Conservation (phyloP, 1,140 invertebrate species). For the Lucilia sericata region DNA sequence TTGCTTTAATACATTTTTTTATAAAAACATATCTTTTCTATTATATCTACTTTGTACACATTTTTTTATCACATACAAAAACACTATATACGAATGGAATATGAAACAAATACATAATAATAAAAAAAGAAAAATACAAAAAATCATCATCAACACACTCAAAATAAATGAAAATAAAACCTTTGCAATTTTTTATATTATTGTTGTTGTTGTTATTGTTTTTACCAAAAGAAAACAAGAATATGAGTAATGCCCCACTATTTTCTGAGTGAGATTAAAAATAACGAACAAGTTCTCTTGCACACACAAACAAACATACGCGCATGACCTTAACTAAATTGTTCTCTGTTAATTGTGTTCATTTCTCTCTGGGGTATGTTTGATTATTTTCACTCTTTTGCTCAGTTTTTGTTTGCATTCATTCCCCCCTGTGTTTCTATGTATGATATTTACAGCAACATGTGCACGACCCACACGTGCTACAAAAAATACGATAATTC, state of each 20-base stretch:
- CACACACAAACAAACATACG: neutral
- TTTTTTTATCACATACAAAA: constrained; percentile 10
- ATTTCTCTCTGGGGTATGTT: too few relatives aligned
- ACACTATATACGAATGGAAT: neutral
- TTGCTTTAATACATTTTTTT: constrained; percentile 8
- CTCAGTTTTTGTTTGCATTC: neutral
- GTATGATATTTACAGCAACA: constrained; percentile 55
- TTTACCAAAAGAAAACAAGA: neutral
- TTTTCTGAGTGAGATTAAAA: neutral
- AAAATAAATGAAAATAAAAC: neutral
- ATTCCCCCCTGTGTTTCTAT: neutral
- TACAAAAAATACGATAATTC: constrained; percentile 56
- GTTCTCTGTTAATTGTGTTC: too few relatives aligned
- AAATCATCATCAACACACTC: neutral
- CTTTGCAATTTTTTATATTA: neutral
- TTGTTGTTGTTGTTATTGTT: neutral
- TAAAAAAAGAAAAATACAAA: neutral
- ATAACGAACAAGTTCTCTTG: neutral
- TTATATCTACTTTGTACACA: neutral
- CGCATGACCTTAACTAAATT: neutral
- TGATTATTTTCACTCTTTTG: neutral
- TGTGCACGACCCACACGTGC: constrained; percentile 67
- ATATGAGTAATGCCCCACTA: constrained; percentile 25
- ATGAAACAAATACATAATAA: neutral
- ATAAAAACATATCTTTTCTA: neutral